Percentiles rank a stretch among this genome's conserved stretches.
Evolutionary conservation across 2,888 invertebrate genomes (phyloP).

Genomic region (Scrobipalpa costella): DNA sequence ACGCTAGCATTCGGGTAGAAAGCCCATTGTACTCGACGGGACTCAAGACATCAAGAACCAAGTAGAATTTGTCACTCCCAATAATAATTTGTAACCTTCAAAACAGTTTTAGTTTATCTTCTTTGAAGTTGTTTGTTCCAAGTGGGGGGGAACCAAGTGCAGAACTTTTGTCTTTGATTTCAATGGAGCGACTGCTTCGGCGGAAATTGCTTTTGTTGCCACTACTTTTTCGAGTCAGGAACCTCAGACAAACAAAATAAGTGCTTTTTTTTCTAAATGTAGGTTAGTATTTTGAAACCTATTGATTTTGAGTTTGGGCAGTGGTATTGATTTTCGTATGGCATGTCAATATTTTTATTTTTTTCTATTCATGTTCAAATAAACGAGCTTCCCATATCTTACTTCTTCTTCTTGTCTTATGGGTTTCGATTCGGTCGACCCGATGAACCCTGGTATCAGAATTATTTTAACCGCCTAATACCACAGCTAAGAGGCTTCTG

Average conservation of each 20-base stretch:
- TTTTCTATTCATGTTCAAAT: too few relatives aligned
- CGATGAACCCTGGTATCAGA: too few relatives aligned
- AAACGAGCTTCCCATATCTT: too few relatives aligned
- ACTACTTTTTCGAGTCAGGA: background rate
- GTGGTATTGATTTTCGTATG: too few relatives aligned
- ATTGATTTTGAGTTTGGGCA: too few relatives aligned
- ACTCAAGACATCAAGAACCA: background rate
- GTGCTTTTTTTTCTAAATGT: background rate
- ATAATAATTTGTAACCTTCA: conserved; percentile 44
- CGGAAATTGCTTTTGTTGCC: conserved; percentile 3
- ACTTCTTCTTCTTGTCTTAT: too few relatives aligned
- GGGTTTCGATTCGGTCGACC: too few relatives aligned
- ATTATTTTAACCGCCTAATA: too few relatives aligned
- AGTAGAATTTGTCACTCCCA: conserved; percentile 41
- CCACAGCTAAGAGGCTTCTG: too few relatives aligned
- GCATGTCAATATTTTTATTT: too few relatives aligned
- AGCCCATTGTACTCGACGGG: conserved; percentile 23
- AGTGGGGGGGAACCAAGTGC: conserved; percentile 18
- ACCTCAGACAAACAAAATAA: background rate
- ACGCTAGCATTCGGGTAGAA: conserved; percentile 43
- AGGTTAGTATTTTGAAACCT: too few relatives aligned
- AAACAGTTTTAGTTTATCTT: conserved; percentile 48
- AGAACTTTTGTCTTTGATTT: conserved; percentile 18
- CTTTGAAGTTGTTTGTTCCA: conserved; percentile 28
- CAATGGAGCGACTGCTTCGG: conserved; percentile 7